These are phyloP conservation scores for Scylla paramamosain DNA, from an alignment of 1,140 invertebrate species.

Conservation along the genomic window DNA sequence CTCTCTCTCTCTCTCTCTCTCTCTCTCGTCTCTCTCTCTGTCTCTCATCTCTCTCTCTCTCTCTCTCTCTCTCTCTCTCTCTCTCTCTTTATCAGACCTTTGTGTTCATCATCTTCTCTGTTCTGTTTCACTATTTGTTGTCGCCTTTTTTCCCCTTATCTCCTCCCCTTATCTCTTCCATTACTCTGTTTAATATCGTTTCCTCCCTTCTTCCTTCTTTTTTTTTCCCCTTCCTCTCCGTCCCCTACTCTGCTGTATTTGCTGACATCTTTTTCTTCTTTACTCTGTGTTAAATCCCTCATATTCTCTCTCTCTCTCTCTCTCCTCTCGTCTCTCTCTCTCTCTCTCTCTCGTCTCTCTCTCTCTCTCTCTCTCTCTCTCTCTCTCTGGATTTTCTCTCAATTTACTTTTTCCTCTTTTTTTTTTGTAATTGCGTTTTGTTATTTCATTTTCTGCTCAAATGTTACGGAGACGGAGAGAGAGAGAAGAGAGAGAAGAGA, in stretches of 20 bases:
- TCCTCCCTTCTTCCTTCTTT: background rate
- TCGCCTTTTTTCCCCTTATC: background rate
- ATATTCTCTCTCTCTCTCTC: background rate
- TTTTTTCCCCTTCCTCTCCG: background rate
- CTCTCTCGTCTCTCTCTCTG: background rate
- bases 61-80: background rate
- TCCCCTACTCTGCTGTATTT: background rate
- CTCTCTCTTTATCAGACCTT: background rate
- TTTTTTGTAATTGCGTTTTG: too few relatives aligned
- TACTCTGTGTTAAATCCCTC: background rate
- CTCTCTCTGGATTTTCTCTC: too few relatives aligned
- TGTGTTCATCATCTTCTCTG: conserved; percentile 12
- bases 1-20: background rate
- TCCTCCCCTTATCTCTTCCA: background rate
- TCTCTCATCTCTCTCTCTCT: background rate
- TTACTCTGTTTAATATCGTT: conserved; percentile 1
- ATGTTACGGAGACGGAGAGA: background rate
- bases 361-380: too few relatives aligned
- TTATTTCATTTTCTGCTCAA: background rate
- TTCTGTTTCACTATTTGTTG: background rate
- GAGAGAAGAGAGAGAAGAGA: background rate
- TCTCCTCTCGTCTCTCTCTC: background rate
- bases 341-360: background rate
- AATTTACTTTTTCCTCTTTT: too few relatives aligned
- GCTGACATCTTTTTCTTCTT: background rate